Evolutionary conservation across 1,140 invertebrate species (phyloP), one percentile per base, ranked within the genome.

Genomic region (Onthophagus taurus): DNA sequence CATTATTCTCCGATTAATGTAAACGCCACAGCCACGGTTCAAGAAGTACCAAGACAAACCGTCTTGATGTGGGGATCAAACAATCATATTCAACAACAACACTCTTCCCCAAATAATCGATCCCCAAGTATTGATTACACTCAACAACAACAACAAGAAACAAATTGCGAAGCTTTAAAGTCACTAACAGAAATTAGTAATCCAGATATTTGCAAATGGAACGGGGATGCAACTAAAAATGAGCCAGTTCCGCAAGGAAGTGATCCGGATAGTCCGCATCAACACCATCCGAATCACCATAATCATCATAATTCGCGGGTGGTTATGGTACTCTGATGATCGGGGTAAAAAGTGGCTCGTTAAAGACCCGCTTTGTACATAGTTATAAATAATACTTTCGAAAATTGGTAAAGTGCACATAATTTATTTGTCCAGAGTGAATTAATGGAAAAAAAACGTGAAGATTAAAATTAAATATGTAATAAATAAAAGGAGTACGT

Each of bases 41-140:
- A 50, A 17, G 68, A 75, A 45, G 75, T 80, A 41, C 77, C 80
- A 0, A 67, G 86, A 14, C 85, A 90, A 64, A 90, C 86, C 1
- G 86, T 90, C 12, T 71, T 90, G 2, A 89, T 89, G 86, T 89
- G 85, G 85, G 85, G 85, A 55, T 54, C 57, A 31, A 55, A 58
- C 66, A 64, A 41, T 61, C 64, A 26, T 60, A 42, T 45, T 31
- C 66, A 23, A 58, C 67, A 31, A 58, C n/a, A n/a, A n/a, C 63
- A 36, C 62, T 63, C 48, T 65, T 65, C 53, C 61, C 68, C 65
- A 39, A 47, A 36, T 6, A 69, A 68, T 35, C 66, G 71, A 36
- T 68, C 69, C 13, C 63, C 72, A 3, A 60, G 62, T 4, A 65
- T 66, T 20, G 61, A 42, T 2, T 62, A 66, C 1, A 68, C 69